phyloP scores from a whole-genome alignment of 2,888 invertebrate species.

The Beris morrisii region DNA sequence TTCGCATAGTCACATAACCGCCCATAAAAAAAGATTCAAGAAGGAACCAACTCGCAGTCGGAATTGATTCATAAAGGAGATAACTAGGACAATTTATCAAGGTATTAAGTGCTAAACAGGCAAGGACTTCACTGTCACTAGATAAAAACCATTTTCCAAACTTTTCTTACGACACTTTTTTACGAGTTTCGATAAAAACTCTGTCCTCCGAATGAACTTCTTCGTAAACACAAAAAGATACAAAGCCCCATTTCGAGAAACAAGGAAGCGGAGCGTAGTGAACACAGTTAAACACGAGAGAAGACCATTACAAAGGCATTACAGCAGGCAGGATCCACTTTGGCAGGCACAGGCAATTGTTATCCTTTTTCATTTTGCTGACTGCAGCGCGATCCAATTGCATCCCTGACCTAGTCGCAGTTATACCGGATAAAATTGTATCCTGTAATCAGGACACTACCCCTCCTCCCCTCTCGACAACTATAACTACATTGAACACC shows the following conservation, averaged over 20 bases:
- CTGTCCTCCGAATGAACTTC: not conserved
- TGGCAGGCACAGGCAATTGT: not conserved
- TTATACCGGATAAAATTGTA: no score
- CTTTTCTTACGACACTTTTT: constrained; percentile 25
- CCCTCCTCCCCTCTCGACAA: no score
- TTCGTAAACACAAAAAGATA: not conserved
- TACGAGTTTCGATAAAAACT: constrained; percentile 33
- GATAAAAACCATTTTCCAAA: constrained; percentile 25
- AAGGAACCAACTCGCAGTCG: not conserved
- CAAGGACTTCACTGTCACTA: constrained; percentile 18
- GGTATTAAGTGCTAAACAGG: constrained; percentile 33
- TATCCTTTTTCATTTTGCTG: constrained; percentile 11
- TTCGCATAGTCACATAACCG: no score
- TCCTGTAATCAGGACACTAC: no score
- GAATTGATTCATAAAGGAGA: constrained; percentile 28
- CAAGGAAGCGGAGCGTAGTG: not conserved
- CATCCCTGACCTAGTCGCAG: no score
- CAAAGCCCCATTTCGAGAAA: not conserved
- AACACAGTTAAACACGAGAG: not conserved
- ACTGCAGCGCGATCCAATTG: not conserved
- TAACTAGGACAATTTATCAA: constrained; percentile 28
- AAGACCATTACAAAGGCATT: constrained; percentile 1
- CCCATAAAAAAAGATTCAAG: no score
- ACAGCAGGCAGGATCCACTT: not conserved
- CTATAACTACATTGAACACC: not conserved